Evolutionary conservation across 2,113 vertebrate genomes (phyloP), one percentile per base, ranked within the genome.

Genomic region (Coracopsis vasa): DNA sequence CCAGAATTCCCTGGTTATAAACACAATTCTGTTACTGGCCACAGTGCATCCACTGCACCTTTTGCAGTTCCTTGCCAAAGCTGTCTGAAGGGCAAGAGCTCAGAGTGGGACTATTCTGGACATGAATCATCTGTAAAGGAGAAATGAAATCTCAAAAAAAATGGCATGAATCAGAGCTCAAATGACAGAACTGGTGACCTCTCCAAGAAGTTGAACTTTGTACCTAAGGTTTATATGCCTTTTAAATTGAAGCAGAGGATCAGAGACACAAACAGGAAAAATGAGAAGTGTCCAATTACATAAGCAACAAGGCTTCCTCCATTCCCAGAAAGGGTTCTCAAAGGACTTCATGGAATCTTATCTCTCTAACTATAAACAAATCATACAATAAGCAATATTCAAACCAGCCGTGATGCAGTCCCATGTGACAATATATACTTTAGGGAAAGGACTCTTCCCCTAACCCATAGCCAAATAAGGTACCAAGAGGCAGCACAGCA

Each of bases 221-320:
- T 86, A 74, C 42, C 58, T 78, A 13, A 86, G 14, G 24, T 80
- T 90, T 50, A 47, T n/a, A 44, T 0, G 16, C 47, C 23, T 95
- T 86, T 83, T 83, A 67, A 92, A 93, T 3, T 60, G 60, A 65
- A 94, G 54, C 37, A 83, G 28, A 37, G 27, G 37, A 80, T 60
- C 58, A 88, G 58, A 66, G 42, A 86, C 6, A 64, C 23, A 93
- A 94, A 88, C 16, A 89, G 42, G 86, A 94, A 94, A 87, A 91
- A 82, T 29, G 10, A 70, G 23, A 91, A 66, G 2, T 27, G 25
- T 58, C 92, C 79, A 95, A 86, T 86, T 60, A 84, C 60, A 86
- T 33, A 78, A 93, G 78, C 79, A 88, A 50, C 37, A 58, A 86
- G 69, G 54, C 20, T 92, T 93, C 69, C 69, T 88, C 83, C 67